Base-by-base conservation (phyloP, 2,113 vertebrate species). In the Sinocyclocheilus anophthalmus region DNA sequence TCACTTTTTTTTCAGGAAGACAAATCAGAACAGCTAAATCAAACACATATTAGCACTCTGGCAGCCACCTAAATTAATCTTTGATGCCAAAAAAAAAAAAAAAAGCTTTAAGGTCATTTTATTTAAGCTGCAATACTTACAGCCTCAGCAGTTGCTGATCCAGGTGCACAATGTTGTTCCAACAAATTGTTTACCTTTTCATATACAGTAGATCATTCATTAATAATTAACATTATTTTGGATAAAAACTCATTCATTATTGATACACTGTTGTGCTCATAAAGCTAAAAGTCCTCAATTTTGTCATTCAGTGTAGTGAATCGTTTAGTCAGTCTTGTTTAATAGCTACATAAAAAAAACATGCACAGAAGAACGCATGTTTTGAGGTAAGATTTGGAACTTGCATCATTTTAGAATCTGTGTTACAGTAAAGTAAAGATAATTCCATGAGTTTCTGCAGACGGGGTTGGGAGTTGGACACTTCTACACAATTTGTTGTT, bases 201-300 rank as follows among this genome's bases (percentile, higher is more conserved):
- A 82, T 83, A 57, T 83, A 83, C 48, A 84, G 50, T 59, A 82
- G 79, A 67, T 87, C 6, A 0, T 76, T 39, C 87, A 91, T 93
- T 88, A 93, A 94, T 94, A 93, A 92, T 93, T 87, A 61, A 94
- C 53, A 45, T 30, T 65, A 57, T 91, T 90, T 87, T 37, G 77
- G 67, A 81, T 86, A 84, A 55, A 59, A 73, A 63, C 14, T 12
- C 4, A 73, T 89, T 30, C 55, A 86, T 89, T 86, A 89, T 89
- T 87, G 12, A 89, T 4, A 9, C 37, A 59, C 39, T 48, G 57
- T 26, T 50, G 33, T 82, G 24, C 57, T 81, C 13, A 77, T 88
- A 55, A 84, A 73, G 82, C 53, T 53, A 50, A 33, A 50, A 37
- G 42, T 75, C 53, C 26, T 42, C 20, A 85, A 53, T 84, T 84